Evolutionary conservation across 2,113 vertebrate species (phyloP).

Genomic region (Peromyscus polionotus): DNA sequence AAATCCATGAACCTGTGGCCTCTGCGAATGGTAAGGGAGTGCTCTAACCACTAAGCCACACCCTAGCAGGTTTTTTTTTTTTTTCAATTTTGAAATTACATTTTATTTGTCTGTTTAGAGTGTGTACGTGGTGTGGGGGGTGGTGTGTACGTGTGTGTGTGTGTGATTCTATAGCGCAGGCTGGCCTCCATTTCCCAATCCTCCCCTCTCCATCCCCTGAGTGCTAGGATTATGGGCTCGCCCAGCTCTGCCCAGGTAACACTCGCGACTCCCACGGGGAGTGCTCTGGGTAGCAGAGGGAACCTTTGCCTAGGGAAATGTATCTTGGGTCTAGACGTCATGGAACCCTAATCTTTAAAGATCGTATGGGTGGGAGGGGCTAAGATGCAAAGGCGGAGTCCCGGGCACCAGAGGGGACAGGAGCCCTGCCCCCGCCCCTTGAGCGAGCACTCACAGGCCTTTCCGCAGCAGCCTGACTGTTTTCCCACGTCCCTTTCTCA

Average conservation of each 20-base stretch:
- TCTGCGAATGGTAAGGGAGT: neutral
- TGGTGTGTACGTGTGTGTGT: neutral
- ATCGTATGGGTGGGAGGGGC: neutral
- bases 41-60: neutral
- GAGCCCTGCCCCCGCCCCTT: neutral
- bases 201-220: neutral
- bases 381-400: neutral
- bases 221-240: neutral
- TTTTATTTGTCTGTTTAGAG: neutral
- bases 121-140: neutral
- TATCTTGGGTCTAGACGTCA: neutral
- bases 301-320: neutral
- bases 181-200: neutral
- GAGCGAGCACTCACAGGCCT: neutral
- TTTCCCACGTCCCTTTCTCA: neutral
- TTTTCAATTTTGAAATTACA: neutral
- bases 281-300: neutral
- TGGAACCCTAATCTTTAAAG: neutral
- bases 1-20: neutral
- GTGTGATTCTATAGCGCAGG: neutral
- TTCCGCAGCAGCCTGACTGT: neutral
- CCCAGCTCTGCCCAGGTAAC: neutral
- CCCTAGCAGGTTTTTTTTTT: neutral
- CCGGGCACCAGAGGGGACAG: neutral
- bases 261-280: neutral